Conservation (phyloP, 2,888 invertebrate species). For the Acanthosoma haemorrhoidale region DNA sequence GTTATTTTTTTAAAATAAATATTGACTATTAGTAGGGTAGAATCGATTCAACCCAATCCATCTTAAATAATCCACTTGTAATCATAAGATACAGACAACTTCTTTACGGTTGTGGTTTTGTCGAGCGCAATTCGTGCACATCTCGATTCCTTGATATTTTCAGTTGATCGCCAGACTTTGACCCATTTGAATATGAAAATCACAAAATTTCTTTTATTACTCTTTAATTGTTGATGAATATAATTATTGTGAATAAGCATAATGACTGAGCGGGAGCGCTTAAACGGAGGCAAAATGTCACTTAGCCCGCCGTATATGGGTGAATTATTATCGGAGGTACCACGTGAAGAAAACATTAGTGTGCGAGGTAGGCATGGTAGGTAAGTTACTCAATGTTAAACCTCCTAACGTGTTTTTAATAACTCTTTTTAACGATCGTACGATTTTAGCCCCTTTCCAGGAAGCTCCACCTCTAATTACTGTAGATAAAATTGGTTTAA, state of each 20-base stretch:
- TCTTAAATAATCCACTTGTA: too few species aligned
- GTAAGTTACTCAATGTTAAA: constrained; percentile 23
- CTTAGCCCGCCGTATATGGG: neutral
- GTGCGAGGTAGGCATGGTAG: neutral
- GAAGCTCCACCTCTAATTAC: constrained; percentile 19
- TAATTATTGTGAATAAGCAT: constrained; percentile 2
- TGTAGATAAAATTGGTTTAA: constrained; percentile 21
- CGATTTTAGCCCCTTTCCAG: neutral
- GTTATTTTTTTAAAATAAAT: too few species aligned
- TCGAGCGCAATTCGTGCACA: too few species aligned
- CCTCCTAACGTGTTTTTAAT: constrained; percentile 27
- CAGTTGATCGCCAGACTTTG: too few species aligned
- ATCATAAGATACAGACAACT: too few species aligned
- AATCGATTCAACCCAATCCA: too few species aligned
- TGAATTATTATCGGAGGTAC: constrained; percentile 5
- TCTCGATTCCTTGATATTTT: too few species aligned
- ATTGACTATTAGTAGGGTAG: too few species aligned
- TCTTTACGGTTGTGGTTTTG: too few species aligned
- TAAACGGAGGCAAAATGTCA: neutral
- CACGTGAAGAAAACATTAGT: constrained; percentile 20
- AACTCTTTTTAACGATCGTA: constrained; percentile 21
- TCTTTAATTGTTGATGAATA: too few species aligned
- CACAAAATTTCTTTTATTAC: too few species aligned
- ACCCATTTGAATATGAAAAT: neutral
- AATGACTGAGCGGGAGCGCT: too few species aligned